phyloP scores from a whole-genome alignment of 2,113 vertebrate species.

The Rhea pennata region DNA sequence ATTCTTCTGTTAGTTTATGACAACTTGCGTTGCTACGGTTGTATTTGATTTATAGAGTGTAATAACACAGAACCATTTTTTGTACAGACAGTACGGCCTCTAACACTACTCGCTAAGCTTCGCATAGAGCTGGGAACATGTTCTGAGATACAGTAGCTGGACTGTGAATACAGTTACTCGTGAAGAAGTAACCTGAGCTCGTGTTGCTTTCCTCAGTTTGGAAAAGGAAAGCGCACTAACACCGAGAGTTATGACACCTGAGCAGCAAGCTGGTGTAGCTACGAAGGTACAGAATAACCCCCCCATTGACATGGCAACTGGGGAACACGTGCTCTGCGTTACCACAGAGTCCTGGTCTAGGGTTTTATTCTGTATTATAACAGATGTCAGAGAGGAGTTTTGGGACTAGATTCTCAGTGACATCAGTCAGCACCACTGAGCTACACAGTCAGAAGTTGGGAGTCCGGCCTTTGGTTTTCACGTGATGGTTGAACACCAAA shows the following conservation, averaged over 20 bases:
- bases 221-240: neutral
- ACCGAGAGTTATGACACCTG: neutral
- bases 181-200: neutral
- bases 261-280: neutral
- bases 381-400: neutral
- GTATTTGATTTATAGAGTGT: constrained; percentile 39
- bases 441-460: neutral
- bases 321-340: neutral
- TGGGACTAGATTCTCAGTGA: neutral
- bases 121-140: neutral
- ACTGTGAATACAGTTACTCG: neutral
- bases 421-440: neutral
- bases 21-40: neutral
- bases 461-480: neutral
- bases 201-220: neutral
- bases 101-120: neutral
- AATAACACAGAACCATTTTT: neutral
- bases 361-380: neutral
- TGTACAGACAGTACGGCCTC: neutral
- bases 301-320: neutral
- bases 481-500: neutral
- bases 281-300: neutral
- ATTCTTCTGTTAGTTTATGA: constrained; percentile 48
- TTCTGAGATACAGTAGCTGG: neutral
- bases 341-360: neutral